phyloP scores from a whole-genome alignment of 2,888 invertebrate genomes.

The Proisotoma minuta region DNA sequence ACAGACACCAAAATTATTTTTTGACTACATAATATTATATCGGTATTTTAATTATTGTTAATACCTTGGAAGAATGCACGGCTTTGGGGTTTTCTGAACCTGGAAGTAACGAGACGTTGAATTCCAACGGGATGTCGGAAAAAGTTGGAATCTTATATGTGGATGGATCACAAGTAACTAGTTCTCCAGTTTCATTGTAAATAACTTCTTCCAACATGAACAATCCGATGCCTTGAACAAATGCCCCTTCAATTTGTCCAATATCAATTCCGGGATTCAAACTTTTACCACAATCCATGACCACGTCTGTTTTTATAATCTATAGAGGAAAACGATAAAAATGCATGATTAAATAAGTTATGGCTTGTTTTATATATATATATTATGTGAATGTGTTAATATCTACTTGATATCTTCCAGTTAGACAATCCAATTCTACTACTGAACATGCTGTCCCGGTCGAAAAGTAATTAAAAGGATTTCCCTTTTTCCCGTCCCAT shows the following conservation, averaged over 20 bases:
- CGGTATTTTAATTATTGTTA: no score
- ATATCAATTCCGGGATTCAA: constrained; percentile 95
- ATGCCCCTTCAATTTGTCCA: constrained; percentile 75
- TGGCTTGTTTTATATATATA: background rate
- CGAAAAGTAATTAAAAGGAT: constrained; percentile 72
- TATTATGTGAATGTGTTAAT: background rate
- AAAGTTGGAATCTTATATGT: constrained; percentile 92
- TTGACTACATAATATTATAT: no score
- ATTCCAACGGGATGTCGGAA: constrained; percentile 81
- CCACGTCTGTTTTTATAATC: constrained; percentile 81
- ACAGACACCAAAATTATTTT: background rate
- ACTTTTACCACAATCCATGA: constrained; percentile 94
- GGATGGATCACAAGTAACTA: constrained; percentile 83
- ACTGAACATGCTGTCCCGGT: constrained; percentile 80
- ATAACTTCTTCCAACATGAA: constrained; percentile 86
- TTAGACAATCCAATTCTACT: constrained; percentile 90
- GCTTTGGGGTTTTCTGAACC: constrained; percentile 83
- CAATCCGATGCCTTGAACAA: constrained; percentile 88
- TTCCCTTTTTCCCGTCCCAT: constrained; percentile 34
- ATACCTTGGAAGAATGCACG: constrained; percentile 92
- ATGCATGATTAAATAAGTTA: background rate
- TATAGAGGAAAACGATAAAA: no score
- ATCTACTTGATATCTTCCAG: constrained; percentile 73
- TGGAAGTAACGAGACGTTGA: constrained; percentile 85
- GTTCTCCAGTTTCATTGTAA: constrained; percentile 73